These are phyloP conservation scores for Abramis brama DNA, from an alignment of 2,113 vertebrate species.

Conservation along the genomic window DNA sequence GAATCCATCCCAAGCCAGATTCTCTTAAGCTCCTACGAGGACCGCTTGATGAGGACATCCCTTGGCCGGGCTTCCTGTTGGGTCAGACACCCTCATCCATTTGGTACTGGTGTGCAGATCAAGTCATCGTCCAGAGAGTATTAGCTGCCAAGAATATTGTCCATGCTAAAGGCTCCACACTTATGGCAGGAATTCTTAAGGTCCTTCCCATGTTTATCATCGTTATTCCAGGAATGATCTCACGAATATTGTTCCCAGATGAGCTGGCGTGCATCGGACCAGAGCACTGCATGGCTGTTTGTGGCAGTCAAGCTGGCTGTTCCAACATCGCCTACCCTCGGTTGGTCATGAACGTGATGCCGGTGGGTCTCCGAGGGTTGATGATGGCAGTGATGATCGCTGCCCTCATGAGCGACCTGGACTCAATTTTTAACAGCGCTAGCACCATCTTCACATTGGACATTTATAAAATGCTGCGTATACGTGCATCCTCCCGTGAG, in stretches of 20 bases:
- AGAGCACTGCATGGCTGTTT: conserved; percentile 95
- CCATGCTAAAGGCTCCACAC: conserved; percentile 93
- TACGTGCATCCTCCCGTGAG: conserved; percentile 84
- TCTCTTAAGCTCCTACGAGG: conserved; percentile 87
- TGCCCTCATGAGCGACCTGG: conserved; percentile 97
- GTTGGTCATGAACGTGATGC: conserved; percentile 93
- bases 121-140: conserved; percentile 97
- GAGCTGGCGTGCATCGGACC: conserved; percentile 95
- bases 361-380: conserved; percentile 91
- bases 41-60: conserved; percentile 93
- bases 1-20: conserved; percentile 86
- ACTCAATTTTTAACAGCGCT: conserved; percentile 98
- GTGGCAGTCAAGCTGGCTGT: conserved; percentile 93
- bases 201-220: conserved; percentile 97
- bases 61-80: conserved; percentile 95
- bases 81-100: conserved; percentile 98
- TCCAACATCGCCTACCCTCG: conserved; percentile 98
- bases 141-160: conserved; percentile 94
- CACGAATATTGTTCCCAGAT: conserved; percentile 89
- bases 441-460: conserved; percentile 99
- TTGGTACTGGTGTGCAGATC: conserved; percentile 99
- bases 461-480: conserved; percentile 88
- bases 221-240: conserved; percentile 98
- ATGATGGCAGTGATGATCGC: conserved; percentile 99
- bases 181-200: conserved; percentile 96